phyloP scores from a whole-genome alignment of 53 echinoderm and acorn worm genomes.

The Crossaster papposus region DNA sequence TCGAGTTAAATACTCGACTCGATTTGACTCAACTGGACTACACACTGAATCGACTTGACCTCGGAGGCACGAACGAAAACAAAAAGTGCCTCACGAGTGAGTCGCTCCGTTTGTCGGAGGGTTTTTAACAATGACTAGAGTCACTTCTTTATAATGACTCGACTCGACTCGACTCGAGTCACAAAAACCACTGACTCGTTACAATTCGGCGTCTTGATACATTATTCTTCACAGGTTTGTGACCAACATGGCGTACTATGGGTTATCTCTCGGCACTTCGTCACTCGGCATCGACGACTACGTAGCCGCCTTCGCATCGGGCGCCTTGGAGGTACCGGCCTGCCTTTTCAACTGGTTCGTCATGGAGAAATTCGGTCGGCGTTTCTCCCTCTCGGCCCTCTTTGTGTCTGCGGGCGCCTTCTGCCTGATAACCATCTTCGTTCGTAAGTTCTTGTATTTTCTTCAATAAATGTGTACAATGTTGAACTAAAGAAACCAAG shows the following conservation, averaged over 20 bases:
- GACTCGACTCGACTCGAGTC: too few species aligned
- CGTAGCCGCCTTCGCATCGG: conserved; percentile 57
- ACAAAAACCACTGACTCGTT: too few species aligned
- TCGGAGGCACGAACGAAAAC: too few species aligned
- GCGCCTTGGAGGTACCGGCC: conserved; percentile 65
- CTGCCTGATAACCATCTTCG: conserved; percentile 40
- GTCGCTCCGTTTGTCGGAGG: too few species aligned
- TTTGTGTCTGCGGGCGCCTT: conserved; percentile 48
- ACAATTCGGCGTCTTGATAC: too few species aligned
- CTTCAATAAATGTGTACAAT: not conserved
- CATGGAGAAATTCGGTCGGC: conserved; percentile 45
- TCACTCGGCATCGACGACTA: conserved; percentile 66
- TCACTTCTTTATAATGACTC: too few species aligned
- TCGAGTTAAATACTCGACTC: too few species aligned
- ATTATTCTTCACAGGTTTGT: not conserved
- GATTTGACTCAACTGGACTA: too few species aligned
- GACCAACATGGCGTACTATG: not conserved
- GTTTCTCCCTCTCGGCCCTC: not conserved
- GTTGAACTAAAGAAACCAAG: not conserved
- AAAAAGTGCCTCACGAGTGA: too few species aligned
- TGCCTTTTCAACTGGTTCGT: conserved; percentile 45
- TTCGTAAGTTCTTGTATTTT: conserved; percentile 36
- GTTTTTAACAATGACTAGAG: too few species aligned
- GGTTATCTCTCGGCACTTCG: conserved; percentile 68
- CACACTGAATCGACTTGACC: too few species aligned